Base-by-base conservation (phyloP, 2,888 invertebrate species). In the Pemphredon lugubris region DNA sequence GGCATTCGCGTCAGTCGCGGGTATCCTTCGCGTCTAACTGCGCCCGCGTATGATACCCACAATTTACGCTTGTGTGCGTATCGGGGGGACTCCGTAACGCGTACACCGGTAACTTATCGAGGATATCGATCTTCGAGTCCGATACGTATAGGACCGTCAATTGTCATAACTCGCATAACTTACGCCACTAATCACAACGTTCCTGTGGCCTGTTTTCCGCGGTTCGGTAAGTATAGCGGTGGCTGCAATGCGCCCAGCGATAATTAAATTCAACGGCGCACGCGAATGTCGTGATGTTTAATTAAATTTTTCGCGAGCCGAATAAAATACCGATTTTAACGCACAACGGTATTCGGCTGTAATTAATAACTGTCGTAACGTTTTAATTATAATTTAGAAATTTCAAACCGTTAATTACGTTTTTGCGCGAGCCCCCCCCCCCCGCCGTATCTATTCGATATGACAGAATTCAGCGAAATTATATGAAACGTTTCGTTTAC, bases 1-100 rank as follows among this genome's bases (percentile, higher is more conserved):
- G 81, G 83, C 81, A 83, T 84, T 77, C 76, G 73, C 76, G 79
- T 83, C 79, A 79, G 61, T 80, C 39, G 73, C 60, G 48, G 60
- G 39, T 65, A 44, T 32, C 55, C 55, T 40, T 39, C 37, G 7
- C 30, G n/a, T 30, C 30, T 30, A 30, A 9, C n/a, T 34, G 34
- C 3, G 34, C 34, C 32, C 54, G 45, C 45, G n/a, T n/a, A n/a
- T n/a, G n/a, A n/a, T 65, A 66, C 9, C 9, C 40, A 44, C 51
- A 42, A 39, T 32, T 37, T 14, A 20, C 32, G 11, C 34, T 40
- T 51, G 39, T 26, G 37, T 42, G 40, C 40, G 37, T 40, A 44
- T 44, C n/a, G 20, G 21, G 16, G 30, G 32, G 53, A 32, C 47
- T 26, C 11, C 16, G 23, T 23, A 37, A 30, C 30, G 20, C n/a